These are phyloP conservation scores for Hemistola chrysoprasaria DNA, from an alignment of 2,888 invertebrate species.

Conservation along the genomic window DNA sequence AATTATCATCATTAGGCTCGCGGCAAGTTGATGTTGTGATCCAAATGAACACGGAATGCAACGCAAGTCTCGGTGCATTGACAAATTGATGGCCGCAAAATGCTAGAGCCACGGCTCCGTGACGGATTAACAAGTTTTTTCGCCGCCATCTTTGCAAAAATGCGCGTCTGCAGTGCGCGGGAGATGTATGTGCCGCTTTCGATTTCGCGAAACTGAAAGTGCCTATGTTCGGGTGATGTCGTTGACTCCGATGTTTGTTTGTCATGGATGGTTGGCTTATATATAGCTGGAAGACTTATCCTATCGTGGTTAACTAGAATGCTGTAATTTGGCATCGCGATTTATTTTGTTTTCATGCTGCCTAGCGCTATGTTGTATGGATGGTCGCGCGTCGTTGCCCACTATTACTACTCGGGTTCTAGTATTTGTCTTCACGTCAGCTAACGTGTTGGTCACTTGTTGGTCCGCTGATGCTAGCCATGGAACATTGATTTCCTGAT, in stretches of 20 bases:
- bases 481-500: constrained; percentile 26
- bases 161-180: constrained; percentile 55
- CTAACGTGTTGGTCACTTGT: constrained; percentile 22
- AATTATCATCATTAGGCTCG: too few species aligned
- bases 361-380: constrained; percentile 46
- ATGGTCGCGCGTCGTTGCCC: constrained; percentile 49
- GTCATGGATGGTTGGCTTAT: constrained; percentile 67
- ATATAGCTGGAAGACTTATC: constrained; percentile 53
- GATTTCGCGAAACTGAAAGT: constrained; percentile 80
- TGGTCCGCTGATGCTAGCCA: constrained; percentile 18
- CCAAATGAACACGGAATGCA: constrained; percentile 36
- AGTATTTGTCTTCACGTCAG: constrained; percentile 34
- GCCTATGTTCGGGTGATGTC: constrained; percentile 76
- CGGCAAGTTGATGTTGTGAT: constrained; percentile 23
- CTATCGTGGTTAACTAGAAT: constrained; percentile 67
- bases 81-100: constrained; percentile 60
- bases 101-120: constrained; percentile 53
- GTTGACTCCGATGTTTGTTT: constrained; percentile 79
- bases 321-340: constrained; percentile 63
- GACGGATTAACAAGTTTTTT: constrained; percentile 69
- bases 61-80: constrained; percentile 42
- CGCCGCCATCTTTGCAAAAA: constrained; percentile 67
- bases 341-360: constrained; percentile 66
- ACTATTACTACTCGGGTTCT: constrained; percentile 50
- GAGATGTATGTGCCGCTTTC: constrained; percentile 72